Evolutionary conservation across 2,888 invertebrate genomes (phyloP), one percentile per base, ranked within the genome.

Genomic region (Opisthograptis luteolata): DNA sequence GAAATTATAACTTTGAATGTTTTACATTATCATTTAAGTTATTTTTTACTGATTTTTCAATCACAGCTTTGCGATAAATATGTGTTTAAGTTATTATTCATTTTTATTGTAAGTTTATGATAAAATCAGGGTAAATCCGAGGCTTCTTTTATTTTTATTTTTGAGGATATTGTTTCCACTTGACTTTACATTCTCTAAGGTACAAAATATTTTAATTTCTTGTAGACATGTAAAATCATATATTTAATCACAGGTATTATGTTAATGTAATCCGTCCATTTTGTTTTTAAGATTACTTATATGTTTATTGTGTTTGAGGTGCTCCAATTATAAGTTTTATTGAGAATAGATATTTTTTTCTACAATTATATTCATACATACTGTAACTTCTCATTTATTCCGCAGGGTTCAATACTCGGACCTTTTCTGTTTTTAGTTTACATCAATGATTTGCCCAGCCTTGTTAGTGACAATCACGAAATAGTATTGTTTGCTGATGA

Each of bases 151-250:
- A 28, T 37, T 36, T 30, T 10, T 43, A 14, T 25, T 27, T 32
- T 25, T 20, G 17, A 35, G 22, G 43, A 37, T 32, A 39, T 49
- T 39, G 10, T 17, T 10, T 36, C 36, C 30, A n/a, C n/a, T 37
- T 31, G 25, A 48, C 31, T 20, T 40, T 40, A 10, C 20, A 52
- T 30, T 46, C 8, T 28, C 1, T 27, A 15, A 40, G 47, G 53
- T 53, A 53, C 53, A 53, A 53, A 53, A 8, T 40, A 45, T 28
- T 35, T 28, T 46, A 19, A 47, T 64, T 53, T 53, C 49, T 45
- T 40, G 13, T 37, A 32, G 10, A 17, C n/a, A 20, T 19, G 19
- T 36, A 49, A 31, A 47, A 24, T 39, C 32, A 40, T 48, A 42
- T 41, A 42, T 42, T 41, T 45, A 46, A 15, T 6, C 24, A 12